Percentiles rank a stretch among this genome's conserved stretches.
Evolutionary conservation across 2,888 invertebrate genomes (phyloP).

Genomic region (Gryllus longicercus): DNA sequence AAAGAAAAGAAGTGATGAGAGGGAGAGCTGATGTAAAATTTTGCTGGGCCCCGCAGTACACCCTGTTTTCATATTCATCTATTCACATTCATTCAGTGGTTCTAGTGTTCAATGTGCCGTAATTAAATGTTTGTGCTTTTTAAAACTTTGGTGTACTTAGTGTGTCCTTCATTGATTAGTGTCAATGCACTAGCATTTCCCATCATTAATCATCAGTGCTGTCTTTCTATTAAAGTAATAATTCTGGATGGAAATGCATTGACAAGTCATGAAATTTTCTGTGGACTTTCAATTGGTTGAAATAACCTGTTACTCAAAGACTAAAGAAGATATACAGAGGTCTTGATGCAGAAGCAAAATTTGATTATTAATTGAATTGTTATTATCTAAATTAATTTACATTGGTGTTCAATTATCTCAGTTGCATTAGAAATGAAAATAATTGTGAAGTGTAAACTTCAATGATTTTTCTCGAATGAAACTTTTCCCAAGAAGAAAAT

Average conservation of each 20-base stretch:
- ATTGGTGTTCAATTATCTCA: background rate
- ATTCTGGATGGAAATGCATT: background rate
- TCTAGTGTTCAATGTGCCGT: slow-evolving; percentile 11
- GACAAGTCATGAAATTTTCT: background rate
- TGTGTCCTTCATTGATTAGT: slow-evolving; percentile 11
- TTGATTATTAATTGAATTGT: background rate
- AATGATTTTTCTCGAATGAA: background rate
- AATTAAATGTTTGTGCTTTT: slow-evolving; percentile 3
- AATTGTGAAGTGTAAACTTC: background rate
- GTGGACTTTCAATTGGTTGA: background rate
- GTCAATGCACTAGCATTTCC: background rate
- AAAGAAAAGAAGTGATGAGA: slow-evolving; percentile 34
- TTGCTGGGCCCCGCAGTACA: slow-evolving; percentile 32
- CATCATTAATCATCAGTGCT: background rate
- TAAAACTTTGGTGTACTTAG: slow-evolving; percentile 17
- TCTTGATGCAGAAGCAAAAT: background rate
- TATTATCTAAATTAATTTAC: background rate
- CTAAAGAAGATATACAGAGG: slow-evolving; percentile 17
- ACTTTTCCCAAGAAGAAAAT: background rate
- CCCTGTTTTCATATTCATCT: slow-evolving; percentile 31
- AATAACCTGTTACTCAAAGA: background rate
- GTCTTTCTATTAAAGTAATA: background rate
- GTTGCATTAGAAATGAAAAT: background rate
- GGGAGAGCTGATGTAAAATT: slow-evolving; percentile 28
- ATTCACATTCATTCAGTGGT: slow-evolving; percentile 18